Evolutionary conservation across 2,888 invertebrate genomes (phyloP).

Genomic region (Phragmatobia fuliginosa): DNA sequence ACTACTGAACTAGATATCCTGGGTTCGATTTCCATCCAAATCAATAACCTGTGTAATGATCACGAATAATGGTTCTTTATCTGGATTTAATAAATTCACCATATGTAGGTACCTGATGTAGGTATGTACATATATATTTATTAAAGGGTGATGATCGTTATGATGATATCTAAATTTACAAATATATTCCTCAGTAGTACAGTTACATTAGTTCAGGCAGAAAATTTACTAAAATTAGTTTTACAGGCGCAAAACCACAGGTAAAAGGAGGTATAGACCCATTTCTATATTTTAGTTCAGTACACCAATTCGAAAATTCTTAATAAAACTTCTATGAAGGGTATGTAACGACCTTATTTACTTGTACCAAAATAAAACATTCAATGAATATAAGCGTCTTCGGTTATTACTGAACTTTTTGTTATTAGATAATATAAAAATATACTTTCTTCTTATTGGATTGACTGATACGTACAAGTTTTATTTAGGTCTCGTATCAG

Average conservation of each 20-base stretch:
- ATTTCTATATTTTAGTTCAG: background rate
- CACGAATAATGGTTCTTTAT: background rate
- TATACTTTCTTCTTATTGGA: background rate
- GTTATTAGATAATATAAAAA: background rate
- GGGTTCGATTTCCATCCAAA: no score
- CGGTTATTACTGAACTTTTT: background rate
- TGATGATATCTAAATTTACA: no score
- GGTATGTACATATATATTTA: no score
- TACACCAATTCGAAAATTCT: background rate
- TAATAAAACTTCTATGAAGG: background rate
- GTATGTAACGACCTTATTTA: background rate
- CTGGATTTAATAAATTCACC: no score
- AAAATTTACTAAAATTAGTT: no score
- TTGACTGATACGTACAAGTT: conserved; percentile 1
- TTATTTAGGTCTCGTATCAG: conserved; percentile 1
- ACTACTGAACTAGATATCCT: no score
- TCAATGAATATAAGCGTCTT: background rate
- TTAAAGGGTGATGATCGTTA: no score
- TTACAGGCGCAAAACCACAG: background rate
- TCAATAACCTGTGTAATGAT: background rate
- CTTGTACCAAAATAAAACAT: background rate
- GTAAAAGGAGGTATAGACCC: background rate
- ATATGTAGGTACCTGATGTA: no score
- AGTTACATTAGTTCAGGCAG: no score
- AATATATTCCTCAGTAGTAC: no score